These are phyloP conservation scores for Punctoribates punctum DNA, from an alignment of 2,888 invertebrate species.

Conservation along the genomic window DNA sequence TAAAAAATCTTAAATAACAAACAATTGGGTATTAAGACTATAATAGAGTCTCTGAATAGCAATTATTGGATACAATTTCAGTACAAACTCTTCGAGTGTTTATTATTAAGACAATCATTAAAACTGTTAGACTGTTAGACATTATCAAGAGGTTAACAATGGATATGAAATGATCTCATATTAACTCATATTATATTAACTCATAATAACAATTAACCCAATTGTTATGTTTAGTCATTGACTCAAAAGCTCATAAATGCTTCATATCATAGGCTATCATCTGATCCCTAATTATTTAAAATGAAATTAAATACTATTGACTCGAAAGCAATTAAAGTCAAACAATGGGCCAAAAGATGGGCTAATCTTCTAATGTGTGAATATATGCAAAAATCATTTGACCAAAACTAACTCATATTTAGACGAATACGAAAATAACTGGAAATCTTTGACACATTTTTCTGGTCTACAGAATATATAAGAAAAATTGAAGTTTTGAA, in stretches of 20 bases:
- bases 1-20: neutral
- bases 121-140: neutral
- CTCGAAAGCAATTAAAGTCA: neutral
- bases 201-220: slow-evolving; percentile 25
- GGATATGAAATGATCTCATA: neutral
- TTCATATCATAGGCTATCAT: neutral
- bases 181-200: neutral
- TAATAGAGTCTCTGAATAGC: too few species aligned
- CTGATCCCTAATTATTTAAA: neutral
- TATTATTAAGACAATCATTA: neutral
- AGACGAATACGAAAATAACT: neutral
- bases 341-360: neutral
- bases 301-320: neutral
- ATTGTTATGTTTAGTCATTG: slow-evolving; percentile 14
- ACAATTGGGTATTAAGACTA: neutral
- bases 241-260: neutral
- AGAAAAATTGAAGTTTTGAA: neutral
- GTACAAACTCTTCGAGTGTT: too few species aligned
- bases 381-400: slow-evolving; percentile 7
- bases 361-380: neutral
- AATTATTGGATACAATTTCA: too few species aligned
- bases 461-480: neutral
- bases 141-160: slow-evolving; percentile 1
- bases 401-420: neutral
- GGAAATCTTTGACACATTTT: neutral